Percentiles rank a stretch among this genome's conserved stretches.
These are phyloP conservation scores for Holothuria leucospilota DNA, from an alignment of 53 echinoderm and acorn worm genomes.

Conservation along the genomic window DNA sequence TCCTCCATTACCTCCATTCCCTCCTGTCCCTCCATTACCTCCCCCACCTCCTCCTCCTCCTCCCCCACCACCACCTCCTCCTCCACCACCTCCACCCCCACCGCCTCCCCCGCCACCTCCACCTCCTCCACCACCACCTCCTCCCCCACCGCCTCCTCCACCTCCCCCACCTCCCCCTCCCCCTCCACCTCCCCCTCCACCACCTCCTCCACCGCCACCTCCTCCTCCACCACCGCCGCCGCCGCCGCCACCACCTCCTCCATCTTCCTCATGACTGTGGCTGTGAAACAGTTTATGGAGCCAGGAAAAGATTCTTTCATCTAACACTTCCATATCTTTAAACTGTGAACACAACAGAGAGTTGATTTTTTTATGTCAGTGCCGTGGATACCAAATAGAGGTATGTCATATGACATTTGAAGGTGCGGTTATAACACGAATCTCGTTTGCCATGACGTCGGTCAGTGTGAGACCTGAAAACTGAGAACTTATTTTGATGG, in stretches of 20 bases:
- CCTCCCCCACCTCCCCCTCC: not conserved
- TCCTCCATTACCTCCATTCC: not conserved
- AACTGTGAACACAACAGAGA: too few relatives aligned
- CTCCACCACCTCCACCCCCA: not conserved
- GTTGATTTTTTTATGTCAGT: too few relatives aligned
- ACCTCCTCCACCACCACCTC: not conserved
- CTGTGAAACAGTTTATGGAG: conserved; percentile 13
- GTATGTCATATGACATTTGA: too few relatives aligned
- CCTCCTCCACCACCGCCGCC: not conserved
- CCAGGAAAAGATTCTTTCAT: conserved; percentile 20
- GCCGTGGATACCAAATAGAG: too few relatives aligned
- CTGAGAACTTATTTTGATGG: too few relatives aligned
- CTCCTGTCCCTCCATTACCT: not conserved
- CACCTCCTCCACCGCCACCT: not conserved
- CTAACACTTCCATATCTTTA: not conserved
- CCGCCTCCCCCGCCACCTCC: not conserved
- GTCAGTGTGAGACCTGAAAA: too few relatives aligned
- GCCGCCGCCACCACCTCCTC: not conserved
- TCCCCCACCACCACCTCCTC: not conserved
- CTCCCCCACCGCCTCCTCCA: not conserved
- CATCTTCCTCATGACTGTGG: not conserved
- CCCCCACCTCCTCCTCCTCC: not conserved
- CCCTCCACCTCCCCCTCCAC: not conserved
- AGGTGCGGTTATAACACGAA: too few relatives aligned
- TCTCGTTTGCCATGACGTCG: too few relatives aligned